Evolutionary conservation across 2,797 vertebrate species (phyloP).

Genomic region (Ctenochaetus hawaiiensis): DNA sequence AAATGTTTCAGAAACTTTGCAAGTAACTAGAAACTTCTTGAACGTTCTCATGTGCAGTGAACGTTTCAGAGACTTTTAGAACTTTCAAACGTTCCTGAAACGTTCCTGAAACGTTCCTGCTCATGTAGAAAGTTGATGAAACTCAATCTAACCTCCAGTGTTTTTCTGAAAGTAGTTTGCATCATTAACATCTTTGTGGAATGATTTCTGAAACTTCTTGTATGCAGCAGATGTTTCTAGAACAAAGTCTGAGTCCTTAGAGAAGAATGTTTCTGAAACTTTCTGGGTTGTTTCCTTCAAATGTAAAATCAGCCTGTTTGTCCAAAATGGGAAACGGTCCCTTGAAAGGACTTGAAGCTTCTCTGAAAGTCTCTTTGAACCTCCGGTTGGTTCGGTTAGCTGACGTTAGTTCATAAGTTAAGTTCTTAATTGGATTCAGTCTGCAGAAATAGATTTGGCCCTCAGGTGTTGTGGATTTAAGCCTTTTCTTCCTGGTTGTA

Average conservation of each 20-base stretch:
- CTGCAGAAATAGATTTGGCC: slow-evolving; percentile 1
- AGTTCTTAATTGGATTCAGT: slow-evolving; percentile 16
- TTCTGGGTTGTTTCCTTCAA: not conserved
- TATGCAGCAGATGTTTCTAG: not conserved
- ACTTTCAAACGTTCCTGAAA: not conserved
- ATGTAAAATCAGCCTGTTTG: not conserved
- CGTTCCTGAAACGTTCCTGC: not conserved
- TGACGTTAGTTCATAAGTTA: not conserved
- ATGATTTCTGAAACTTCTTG: not conserved
- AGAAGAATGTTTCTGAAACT: not conserved
- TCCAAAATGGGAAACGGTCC: not conserved
- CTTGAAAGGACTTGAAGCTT: no score
- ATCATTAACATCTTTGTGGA: not conserved
- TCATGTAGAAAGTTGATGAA: not conserved
- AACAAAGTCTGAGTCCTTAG: not conserved
- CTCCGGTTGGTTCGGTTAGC: not conserved
- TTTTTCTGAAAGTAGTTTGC: not conserved
- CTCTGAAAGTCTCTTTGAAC: not conserved
- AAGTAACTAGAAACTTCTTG: not conserved
- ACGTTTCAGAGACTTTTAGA: not conserved
- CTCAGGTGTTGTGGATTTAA: slow-evolving; percentile 8
- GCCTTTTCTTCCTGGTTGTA: not conserved
- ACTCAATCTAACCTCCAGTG: no score
- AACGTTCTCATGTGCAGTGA: not conserved
- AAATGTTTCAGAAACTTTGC: not conserved